Percentiles rank a stretch among this genome's conserved stretches.
Conservation (phyloP, 2,888 invertebrate genomes). For the Epinotia ramella region DNA sequence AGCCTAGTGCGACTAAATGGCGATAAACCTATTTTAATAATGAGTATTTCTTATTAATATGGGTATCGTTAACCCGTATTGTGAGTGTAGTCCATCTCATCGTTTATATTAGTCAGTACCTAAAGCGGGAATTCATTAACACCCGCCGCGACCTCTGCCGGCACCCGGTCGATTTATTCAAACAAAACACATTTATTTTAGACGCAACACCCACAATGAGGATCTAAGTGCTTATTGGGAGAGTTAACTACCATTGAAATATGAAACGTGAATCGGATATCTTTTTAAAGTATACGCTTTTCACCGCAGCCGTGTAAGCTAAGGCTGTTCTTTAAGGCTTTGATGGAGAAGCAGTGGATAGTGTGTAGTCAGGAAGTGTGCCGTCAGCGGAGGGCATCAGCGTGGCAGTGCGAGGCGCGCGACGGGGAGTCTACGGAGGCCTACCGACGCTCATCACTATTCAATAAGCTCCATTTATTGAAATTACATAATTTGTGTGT, state of each 20-base stretch:
- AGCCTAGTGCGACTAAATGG: no score
- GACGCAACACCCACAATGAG: slow-evolving; percentile 64
- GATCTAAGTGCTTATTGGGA: slow-evolving; percentile 74
- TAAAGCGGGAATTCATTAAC: slow-evolving; percentile 68
- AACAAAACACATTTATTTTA: slow-evolving; percentile 79
- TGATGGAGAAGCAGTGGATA: slow-evolving; percentile 51
- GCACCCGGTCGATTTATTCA: slow-evolving; percentile 71
- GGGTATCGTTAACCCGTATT: background rate
- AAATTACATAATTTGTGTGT: slow-evolving; percentile 86
- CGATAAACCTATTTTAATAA: background rate
- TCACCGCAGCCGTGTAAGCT: slow-evolving; percentile 52
- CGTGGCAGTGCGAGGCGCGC: slow-evolving; percentile 58
- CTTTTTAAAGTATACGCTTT: slow-evolving; percentile 34
- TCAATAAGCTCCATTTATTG: slow-evolving; percentile 85
- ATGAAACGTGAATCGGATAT: slow-evolving; percentile 21
- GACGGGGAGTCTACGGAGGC: slow-evolving; percentile 74
- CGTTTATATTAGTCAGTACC: slow-evolving; percentile 47
- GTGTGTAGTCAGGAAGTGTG: slow-evolving; percentile 45
- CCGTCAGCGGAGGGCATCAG: slow-evolving; percentile 53
- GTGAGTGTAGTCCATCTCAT: slow-evolving; percentile 22
- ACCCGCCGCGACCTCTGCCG: slow-evolving; percentile 63
- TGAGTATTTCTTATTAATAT: slow-evolving; percentile 5
- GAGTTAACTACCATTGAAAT: slow-evolving; percentile 56
- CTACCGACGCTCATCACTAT: slow-evolving; percentile 85
- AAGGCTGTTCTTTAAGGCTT: slow-evolving; percentile 8